A percentile compares a stretch with the other conserved stretches of the same genome.
These are phyloP conservation scores for Oedothorax gibbosus DNA, from an alignment of 1,140 invertebrate species.

Conservation along the genomic window DNA sequence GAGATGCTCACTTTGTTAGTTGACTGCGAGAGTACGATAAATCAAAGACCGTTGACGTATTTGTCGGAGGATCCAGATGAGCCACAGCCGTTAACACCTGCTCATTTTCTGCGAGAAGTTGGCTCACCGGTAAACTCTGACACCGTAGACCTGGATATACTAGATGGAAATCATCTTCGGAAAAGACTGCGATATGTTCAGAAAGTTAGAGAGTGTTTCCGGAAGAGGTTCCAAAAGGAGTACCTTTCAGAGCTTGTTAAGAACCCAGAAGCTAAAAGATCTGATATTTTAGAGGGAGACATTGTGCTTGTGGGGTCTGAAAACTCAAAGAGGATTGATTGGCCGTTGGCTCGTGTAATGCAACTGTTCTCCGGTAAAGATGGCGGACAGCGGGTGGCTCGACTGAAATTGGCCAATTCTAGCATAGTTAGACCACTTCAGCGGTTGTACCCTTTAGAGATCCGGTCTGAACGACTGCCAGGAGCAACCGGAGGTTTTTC, in stretches of 20 bases:
- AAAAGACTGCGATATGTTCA: conserved; percentile 22
- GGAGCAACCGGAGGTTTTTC: too few species aligned
- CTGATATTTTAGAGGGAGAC: not conserved
- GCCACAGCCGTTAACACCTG: not conserved
- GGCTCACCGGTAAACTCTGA: not conserved
- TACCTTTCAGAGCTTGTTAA: not conserved
- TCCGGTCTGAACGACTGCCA: not conserved
- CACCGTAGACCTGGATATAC: conserved; percentile 2
- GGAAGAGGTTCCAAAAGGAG: conserved; percentile 18
- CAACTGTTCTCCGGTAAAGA: not conserved
- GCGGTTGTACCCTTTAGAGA: conserved; percentile 62
- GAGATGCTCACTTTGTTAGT: not conserved
- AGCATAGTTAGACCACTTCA: conserved; percentile 62
- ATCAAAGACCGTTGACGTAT: not conserved
- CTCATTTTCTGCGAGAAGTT: conserved; percentile 18
- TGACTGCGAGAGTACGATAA: conserved; percentile 12
- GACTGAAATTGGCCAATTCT: conserved; percentile 60
- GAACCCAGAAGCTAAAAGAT: not conserved
- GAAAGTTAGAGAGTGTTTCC: conserved; percentile 4
- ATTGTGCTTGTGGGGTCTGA: not conserved
- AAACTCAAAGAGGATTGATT: conserved; percentile 17
- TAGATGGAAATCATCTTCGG: conserved; percentile 21
- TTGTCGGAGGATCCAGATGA: conserved; percentile 5
- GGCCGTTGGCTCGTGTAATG: conserved; percentile 9
- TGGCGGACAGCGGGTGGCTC: conserved; percentile 61